Base-by-base conservation (phyloP, 2,888 invertebrate genomes). In the Ormyrus nitidulus region DNA sequence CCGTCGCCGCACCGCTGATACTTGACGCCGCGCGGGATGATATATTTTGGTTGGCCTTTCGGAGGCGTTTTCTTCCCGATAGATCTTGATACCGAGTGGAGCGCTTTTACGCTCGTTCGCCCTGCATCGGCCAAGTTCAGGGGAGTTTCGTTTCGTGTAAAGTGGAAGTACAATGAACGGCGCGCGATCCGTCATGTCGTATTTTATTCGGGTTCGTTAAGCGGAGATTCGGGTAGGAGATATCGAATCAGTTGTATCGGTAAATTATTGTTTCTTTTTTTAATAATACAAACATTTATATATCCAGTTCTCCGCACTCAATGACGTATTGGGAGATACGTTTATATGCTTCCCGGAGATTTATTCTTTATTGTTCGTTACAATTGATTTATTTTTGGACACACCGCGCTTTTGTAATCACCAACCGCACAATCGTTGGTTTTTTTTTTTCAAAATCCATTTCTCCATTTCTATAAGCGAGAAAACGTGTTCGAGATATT, bases 261-360 rank as follows among this genome's bases (percentile, higher is more conserved):
- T 72, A 62, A 72, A 72, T 76, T 76, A 76, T 72, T 72, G 68
- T 79, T 79, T 61, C 53, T 71, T 61, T 72, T 65, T 53, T 53
- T 6, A 51, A 56, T 59, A 64, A 58, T 53, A n/a, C 51, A 74
- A 64, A 74, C 51, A 64, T 70, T 64, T 69, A 44, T 51, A 51
- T 19, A 64, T 69, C 19, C 48, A 53, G 54, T 70, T 64, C 58
- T 58, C 51, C n/a, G 68, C 54, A 2, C 11, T 34, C 11, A 62
- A 64, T 69, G 70, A 75, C 64, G 51, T 58, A 13, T 61, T 11
- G 8, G 34, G 19, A 80, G 56, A 70, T 75, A 51, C 44, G 58
- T 1, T 72, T 68, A 8, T 53, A 6, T n/a, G 3, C 71, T 11
- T 11, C 49, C 13, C 34, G 44, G 11, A 48, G 34, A 66, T 59